phyloP scores from a whole-genome alignment of 1,140 invertebrate species.

The Microvelia longipes region DNA sequence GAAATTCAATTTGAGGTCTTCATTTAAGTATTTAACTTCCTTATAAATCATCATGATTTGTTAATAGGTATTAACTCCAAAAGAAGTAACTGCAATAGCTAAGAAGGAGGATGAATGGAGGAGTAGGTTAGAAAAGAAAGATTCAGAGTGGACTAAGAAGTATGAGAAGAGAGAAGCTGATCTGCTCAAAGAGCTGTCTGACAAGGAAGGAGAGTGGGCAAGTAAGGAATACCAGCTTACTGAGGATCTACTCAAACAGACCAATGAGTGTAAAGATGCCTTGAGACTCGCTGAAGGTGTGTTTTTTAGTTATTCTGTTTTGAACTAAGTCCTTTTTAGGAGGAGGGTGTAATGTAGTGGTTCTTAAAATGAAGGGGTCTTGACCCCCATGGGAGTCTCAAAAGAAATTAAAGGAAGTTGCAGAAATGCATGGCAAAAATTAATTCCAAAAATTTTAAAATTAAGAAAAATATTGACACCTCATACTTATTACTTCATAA shows the following conservation, averaged over 20 bases:
- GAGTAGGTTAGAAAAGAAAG: constrained; percentile 35
- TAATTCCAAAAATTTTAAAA: too few species aligned
- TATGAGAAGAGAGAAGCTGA: constrained; percentile 40
- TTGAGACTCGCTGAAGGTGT: constrained; percentile 46
- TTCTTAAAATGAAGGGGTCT: not conserved
- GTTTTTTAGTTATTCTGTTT: too few species aligned
- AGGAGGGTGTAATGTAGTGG: too few species aligned
- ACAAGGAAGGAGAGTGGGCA: constrained; percentile 48
- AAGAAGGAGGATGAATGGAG: constrained; percentile 38
- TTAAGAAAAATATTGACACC: too few species aligned
- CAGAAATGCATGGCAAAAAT: too few species aligned
- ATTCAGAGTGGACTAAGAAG: constrained; percentile 38
- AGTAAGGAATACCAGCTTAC: constrained; percentile 40
- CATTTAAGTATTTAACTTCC: not conserved
- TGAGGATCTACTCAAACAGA: constrained; percentile 32
- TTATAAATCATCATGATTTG: not conserved
- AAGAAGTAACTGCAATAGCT: constrained; percentile 33
- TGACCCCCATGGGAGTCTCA: constrained; percentile 25
- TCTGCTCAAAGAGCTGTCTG: constrained; percentile 32
- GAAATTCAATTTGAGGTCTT: too few species aligned
- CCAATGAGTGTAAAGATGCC: constrained; percentile 40
- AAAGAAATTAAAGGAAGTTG: too few species aligned
- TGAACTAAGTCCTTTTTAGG: not conserved
- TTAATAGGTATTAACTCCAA: constrained; percentile 26
- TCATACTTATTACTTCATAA: too few species aligned